Base-by-base conservation (phyloP, 2,797 vertebrate species). In the Danio aesculapii region DNA sequence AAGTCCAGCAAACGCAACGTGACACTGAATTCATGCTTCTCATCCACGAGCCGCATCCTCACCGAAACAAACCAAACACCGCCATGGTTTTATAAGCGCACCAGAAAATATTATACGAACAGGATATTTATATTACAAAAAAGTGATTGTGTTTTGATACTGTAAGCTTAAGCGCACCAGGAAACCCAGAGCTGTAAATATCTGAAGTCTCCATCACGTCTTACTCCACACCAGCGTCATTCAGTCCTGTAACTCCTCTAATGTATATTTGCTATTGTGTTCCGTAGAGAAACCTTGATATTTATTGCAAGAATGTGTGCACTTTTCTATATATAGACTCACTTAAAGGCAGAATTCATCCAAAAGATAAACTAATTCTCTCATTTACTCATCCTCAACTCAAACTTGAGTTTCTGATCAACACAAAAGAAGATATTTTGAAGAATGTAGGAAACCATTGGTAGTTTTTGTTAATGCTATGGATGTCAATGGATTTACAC, bases 121-220 rank as follows among this genome's bases (percentile, higher is more conserved):
- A 89, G 76, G 82, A 86, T 91, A 87, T 92, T 91, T 92, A 92
- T 86, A 89, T 91, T 30, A 30, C 84, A 88, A 86, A 79, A 78
- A 88, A 81, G 83, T 91, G 86, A 89, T 82, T 87, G 89, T 92
- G 89, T 94, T 95, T 94, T 94, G 89, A 94, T 94, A 94, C 91
- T 89, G 49, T 86, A 88, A 91, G 91, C 89, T 94, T 93, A 92
- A 93, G 87, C 85, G 87, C 86, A 86, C 85, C 83, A 84, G 85
- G 84, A 84, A 57, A 61, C 76, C 87, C 61, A 87, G 72, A 81
- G 83, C 57, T 93, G 91, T 93, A 93, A 90, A 92, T 93, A 93
- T 90, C 79, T 87, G 67, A 81, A 21, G 66, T 77, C 44, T 78
- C 52, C 39, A 46, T 81, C 66, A 6, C 61, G 1, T 47, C 77